Evolutionary conservation across 2,888 invertebrate species (phyloP).

Genomic region (Aspidapion aeneum): DNA sequence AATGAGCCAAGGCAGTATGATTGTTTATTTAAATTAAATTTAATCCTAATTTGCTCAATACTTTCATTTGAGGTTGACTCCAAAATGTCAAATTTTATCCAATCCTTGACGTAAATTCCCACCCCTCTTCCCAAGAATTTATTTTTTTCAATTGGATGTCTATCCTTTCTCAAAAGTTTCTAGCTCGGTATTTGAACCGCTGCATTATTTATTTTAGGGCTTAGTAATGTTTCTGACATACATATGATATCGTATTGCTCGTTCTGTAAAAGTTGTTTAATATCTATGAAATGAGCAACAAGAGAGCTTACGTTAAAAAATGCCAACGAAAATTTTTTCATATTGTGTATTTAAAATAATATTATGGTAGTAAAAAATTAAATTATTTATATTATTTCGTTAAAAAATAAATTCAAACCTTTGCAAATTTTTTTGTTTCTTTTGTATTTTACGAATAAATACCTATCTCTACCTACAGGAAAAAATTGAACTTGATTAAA

Average conservation of each 20-base stretch:
- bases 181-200: neutral
- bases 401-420: too few relatives aligned
- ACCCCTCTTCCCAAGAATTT: neutral
- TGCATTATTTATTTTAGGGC: neutral
- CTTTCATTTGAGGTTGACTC: neutral
- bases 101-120: neutral
- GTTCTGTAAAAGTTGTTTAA: neutral
- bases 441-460: too few relatives aligned
- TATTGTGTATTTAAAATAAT: neutral
- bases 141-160: neutral
- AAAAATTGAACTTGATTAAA: neutral
- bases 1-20: neutral
- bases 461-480: too few relatives aligned
- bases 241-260: neutral
- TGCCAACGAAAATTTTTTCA: neutral
- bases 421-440: too few relatives aligned
- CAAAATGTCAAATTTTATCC: neutral
- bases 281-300: neutral
- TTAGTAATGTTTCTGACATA: neutral
- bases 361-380: neutral
- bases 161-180: neutral
- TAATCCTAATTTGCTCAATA: conserved; percentile 2
- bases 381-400: too few relatives aligned
- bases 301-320: conserved; percentile 3
- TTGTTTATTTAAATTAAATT: neutral